Evolutionary conservation across 2,113 vertebrate genomes (phyloP).

Genomic region (Pagrus major): DNA sequence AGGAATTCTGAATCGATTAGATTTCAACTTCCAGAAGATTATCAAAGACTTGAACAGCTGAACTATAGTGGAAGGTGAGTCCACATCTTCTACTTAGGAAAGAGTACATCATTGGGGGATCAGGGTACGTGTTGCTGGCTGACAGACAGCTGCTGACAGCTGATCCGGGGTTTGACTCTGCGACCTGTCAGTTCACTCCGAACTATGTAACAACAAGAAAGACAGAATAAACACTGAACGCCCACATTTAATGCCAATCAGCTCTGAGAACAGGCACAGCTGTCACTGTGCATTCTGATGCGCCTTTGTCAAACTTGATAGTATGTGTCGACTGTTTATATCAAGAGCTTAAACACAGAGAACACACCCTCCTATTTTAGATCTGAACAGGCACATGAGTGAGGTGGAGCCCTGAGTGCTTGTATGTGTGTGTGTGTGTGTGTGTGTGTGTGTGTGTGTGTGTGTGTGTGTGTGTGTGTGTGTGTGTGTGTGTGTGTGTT

Average conservation of each 20-base stretch:
- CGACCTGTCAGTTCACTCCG: conserved; percentile 44
- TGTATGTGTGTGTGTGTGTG: conserved; percentile 8
- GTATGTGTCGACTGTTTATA: conserved; percentile 26
- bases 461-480: conserved; percentile 4
- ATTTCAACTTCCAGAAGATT: background rate
- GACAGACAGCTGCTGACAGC: conserved; percentile 53
- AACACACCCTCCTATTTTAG: conserved; percentile 26
- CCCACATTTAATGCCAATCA: conserved; percentile 47
- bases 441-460: conserved; percentile 17
- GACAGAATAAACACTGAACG: conserved; percentile 34
- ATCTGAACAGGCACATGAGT: conserved; percentile 22
- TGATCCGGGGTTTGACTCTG: conserved; percentile 49
- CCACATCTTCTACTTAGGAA: background rate
- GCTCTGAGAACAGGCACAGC: conserved; percentile 26
- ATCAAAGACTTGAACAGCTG: background rate
- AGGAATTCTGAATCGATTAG: background rate
- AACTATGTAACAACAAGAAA: conserved; percentile 46
- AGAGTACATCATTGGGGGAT: background rate
- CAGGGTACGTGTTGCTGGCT: background rate
- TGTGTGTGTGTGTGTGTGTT: conserved; percentile 12
- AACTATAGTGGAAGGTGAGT: background rate
- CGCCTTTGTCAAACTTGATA: conserved; percentile 18
- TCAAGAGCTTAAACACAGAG: background rate
- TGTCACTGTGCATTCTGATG: conserved; percentile 33
- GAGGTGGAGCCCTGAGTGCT: conserved; percentile 20